Evolutionary conservation across 2,888 invertebrate species (phyloP).

Genomic region (Chrysopilus asiliformis): DNA sequence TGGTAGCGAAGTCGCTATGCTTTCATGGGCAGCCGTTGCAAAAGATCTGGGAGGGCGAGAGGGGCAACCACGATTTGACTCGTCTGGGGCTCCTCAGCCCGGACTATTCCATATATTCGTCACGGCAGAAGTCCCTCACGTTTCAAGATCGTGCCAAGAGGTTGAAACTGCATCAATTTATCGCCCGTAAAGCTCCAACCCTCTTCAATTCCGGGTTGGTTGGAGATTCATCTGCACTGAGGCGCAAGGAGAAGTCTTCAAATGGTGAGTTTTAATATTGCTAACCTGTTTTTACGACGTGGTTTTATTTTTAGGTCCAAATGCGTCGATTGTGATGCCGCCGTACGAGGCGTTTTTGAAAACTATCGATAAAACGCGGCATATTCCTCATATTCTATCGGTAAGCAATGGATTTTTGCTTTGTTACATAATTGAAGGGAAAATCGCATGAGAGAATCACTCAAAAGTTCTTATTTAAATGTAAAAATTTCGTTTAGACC

Average conservation of each 20-base stretch:
- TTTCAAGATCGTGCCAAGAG: conserved; percentile 75
- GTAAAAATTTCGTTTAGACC: too few relatives aligned
- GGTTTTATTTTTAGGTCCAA: neutral
- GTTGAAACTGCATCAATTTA: conserved; percentile 72
- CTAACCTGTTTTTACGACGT: neutral
- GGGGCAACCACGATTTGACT: conserved; percentile 59
- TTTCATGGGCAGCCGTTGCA: conserved; percentile 79
- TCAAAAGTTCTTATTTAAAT: too few relatives aligned
- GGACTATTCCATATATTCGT: conserved; percentile 62
- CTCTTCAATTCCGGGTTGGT: conserved; percentile 49
- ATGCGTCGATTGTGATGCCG: conserved; percentile 46
- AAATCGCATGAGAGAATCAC: too few relatives aligned
- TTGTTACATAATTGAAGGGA: too few relatives aligned
- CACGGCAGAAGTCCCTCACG: conserved; percentile 65
- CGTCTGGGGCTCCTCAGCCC: conserved; percentile 48
- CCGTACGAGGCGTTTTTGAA: conserved; percentile 71
- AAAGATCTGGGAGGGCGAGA: conserved; percentile 77
- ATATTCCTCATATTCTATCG: conserved; percentile 68
- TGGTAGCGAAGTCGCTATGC: conserved; percentile 56
- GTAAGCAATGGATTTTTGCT: conserved; percentile 38
- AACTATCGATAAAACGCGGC: conserved; percentile 61
- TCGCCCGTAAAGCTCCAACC: conserved; percentile 68
- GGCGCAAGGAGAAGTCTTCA: conserved; percentile 17
- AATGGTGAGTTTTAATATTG: neutral
- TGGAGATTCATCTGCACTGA: conserved; percentile 36